A percentile compares a stretch with the other conserved stretches of the same genome.
Evolutionary conservation across 1,140 invertebrate genomes (phyloP).

Genomic region (Lordiphosa mommai): DNA sequence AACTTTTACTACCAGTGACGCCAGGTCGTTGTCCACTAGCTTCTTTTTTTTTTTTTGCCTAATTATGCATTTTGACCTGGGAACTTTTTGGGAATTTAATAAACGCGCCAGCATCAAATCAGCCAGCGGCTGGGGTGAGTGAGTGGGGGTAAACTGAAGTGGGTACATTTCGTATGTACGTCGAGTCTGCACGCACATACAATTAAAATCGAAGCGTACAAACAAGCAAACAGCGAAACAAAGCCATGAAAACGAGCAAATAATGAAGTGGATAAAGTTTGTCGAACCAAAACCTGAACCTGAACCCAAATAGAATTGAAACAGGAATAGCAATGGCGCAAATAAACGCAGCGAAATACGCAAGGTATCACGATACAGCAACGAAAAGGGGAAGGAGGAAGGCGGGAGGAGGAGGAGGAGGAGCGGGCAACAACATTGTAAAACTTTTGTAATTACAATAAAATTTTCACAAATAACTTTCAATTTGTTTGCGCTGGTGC

Average conservation of each 20-base stretch:
- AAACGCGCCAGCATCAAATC: conserved; percentile 36
- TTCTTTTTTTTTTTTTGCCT: no score
- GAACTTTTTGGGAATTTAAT: conserved; percentile 49
- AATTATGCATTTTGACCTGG: conserved; percentile 26
- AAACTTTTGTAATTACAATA: conserved; percentile 78
- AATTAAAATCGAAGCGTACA: conserved; percentile 70
- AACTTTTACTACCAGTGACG: conserved; percentile 50
- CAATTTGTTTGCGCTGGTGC: conserved; percentile 54
- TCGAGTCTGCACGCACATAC: conserved; percentile 43
- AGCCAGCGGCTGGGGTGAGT: no score
- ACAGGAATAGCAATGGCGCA: conserved; percentile 12
- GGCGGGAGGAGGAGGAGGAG: neutral
- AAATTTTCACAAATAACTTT: conserved; percentile 78
- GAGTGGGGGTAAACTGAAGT: no score
- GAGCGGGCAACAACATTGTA: conserved; percentile 46
- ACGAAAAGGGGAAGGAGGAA: neutral
- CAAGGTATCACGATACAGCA: conserved; percentile 51
- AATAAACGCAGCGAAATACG: no score
- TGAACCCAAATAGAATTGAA: conserved; percentile 38
- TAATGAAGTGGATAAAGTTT: conserved; percentile 77
- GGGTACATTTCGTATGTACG: neutral
- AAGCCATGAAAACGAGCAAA: conserved; percentile 75
- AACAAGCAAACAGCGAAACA: conserved; percentile 55
- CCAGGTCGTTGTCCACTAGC: neutral
- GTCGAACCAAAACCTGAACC: conserved; percentile 40